A percentile compares a stretch with the other conserved stretches of the same genome.
Conservation (phyloP, 2,888 invertebrate species). For the Electrophaes corylata region DNA sequence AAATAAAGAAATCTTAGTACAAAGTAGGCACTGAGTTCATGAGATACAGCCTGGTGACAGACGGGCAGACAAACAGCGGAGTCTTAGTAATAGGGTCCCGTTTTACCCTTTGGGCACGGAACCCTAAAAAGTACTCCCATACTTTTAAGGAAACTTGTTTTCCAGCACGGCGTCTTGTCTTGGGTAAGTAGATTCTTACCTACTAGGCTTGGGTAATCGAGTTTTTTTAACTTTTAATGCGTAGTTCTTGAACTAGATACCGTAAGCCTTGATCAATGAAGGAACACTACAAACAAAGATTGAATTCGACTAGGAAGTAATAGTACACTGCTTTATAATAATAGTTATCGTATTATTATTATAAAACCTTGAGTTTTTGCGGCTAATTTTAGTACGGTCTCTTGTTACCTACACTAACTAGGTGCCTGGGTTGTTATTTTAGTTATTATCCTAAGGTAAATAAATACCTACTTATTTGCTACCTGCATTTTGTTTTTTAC, state of each 20-base stretch:
- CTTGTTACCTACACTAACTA: background rate
- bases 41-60: too few species aligned
- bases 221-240: background rate
- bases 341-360: background rate
- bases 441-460: too few species aligned
- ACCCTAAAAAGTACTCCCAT: too few species aligned
- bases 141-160: conserved; percentile 2
- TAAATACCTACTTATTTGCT: too few species aligned
- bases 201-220: background rate
- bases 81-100: too few species aligned
- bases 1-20: too few species aligned
- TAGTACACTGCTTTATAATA: background rate
- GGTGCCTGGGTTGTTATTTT: too few species aligned
- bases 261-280: background rate
- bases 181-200: background rate
- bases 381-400: background rate
- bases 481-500: too few species aligned
- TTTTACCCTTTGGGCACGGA: too few species aligned
- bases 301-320: background rate
- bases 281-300: background rate
- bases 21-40: too few species aligned
- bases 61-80: too few species aligned
- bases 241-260: background rate
- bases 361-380: background rate
- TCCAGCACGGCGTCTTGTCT: background rate